Base-by-base conservation (phyloP, 2,888 invertebrate genomes). In the Epiblema foenella region DNA sequence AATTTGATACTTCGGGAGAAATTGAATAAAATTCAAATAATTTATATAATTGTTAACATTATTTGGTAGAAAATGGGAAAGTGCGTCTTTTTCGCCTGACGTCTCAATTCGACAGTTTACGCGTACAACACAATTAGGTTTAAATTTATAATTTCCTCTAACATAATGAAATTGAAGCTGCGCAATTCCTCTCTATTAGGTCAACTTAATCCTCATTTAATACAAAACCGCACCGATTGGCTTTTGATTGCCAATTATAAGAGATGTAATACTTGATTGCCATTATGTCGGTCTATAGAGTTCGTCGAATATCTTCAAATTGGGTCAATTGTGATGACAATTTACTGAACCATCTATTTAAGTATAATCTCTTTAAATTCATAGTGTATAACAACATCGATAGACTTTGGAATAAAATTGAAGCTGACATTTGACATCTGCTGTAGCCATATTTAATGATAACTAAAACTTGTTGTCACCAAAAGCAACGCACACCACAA, bases 161-260 rank as follows among this genome's bases (percentile, higher is more conserved):
- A n/a, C n/a, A 46, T n/a, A 46, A 46, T 46, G 1, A 12, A 46
- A 46, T 46, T 46, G 5, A n/a, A 46, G 46, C n/a, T 46, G 7
- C n/a, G 8, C 46, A 46, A n/a, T 46, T n/a, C 33, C 33, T 51
- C 18, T 51, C 11, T 18, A 51, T 51, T 51, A n/a, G 42, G 51
- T 18, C 4, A 51, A 51, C 49, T 49, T 17, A n/a, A 17, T 56
- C 29, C n/a, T 58, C 7, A 58, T 60, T 60, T 60, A 46, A n/a
- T 60, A 46, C 15, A 46, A 24, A 46, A 24, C n/a, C 39, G 11
- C 60, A 59, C 15, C 17, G 29, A 60, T 46, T 60, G 15, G 24
- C 11, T 29, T 29, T 24, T 49, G 46, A 60, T 20, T 29, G 17
- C 57, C 57, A 37, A n/a, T 56, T 56, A 56, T 56, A 56, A 29